phyloP scores from a whole-genome alignment of 2,113 vertebrate genomes.

The Paracanthobrama guichenoti region DNA sequence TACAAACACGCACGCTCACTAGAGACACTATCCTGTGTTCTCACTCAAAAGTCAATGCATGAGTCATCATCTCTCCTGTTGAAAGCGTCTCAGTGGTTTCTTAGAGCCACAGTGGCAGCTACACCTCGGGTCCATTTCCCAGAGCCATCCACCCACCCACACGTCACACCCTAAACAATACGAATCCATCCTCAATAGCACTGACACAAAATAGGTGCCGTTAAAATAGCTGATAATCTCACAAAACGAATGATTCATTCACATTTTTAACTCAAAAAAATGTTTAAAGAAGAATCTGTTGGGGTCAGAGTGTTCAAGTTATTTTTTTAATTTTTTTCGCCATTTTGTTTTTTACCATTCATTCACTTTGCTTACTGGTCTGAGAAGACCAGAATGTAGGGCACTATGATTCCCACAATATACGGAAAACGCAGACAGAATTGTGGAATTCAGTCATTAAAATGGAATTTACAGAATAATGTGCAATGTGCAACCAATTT shows the following conservation, averaged over 20 bases:
- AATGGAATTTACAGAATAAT: too few species aligned
- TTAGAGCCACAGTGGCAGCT: conserved; percentile 48
- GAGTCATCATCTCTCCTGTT: conserved; percentile 59
- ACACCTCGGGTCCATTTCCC: conserved; percentile 48
- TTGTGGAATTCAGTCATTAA: too few species aligned
- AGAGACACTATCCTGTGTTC: conserved; percentile 54
- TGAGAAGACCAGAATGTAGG: not conserved
- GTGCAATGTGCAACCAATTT: too few species aligned
- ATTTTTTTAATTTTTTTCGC: conserved; percentile 6
- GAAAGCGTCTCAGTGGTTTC: conserved; percentile 53
- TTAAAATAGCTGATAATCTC: conserved; percentile 1
- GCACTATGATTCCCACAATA: too few species aligned
- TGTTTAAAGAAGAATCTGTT: not conserved
- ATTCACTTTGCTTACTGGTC: not conserved
- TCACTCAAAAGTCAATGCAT: conserved; percentile 61
- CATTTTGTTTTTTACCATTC: not conserved
- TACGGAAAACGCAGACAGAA: too few species aligned
- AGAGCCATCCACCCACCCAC: conserved; percentile 32
- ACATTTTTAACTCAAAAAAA: not conserved
- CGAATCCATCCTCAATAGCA: conserved; percentile 39
- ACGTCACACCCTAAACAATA: conserved; percentile 48
- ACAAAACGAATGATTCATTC: not conserved
- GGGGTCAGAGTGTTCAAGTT: not conserved
- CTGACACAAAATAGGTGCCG: conserved; percentile 43
- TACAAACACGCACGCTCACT: conserved; percentile 44